A percentile compares a stretch with the other conserved stretches of the same genome.
These are phyloP conservation scores for Cygnus atratus DNA, from an alignment of 2,113 vertebrate genomes.

Conservation along the genomic window DNA sequence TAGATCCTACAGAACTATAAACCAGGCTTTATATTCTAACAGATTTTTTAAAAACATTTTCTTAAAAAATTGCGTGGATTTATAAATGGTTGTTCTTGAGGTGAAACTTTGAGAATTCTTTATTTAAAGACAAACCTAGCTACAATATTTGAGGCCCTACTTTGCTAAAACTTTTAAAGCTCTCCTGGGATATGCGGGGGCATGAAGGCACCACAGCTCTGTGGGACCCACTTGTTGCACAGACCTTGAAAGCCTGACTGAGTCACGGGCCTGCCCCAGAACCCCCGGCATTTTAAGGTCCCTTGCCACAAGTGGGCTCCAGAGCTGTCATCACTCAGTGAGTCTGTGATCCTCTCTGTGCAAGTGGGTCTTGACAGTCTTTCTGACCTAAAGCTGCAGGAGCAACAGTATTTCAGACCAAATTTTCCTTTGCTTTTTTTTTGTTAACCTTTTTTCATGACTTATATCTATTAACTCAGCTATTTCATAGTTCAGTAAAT, in stretches of 20 bases:
- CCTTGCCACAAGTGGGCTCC: neutral
- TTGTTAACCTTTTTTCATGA: neutral
- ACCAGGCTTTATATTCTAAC: neutral
- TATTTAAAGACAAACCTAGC: neutral
- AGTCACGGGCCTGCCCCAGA: neutral
- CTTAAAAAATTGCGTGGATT: neutral
- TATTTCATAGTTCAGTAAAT: constrained; percentile 28
- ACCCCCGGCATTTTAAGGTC: accelerated
- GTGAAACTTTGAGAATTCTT: neutral
- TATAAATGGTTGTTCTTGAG: neutral
- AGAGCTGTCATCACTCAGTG: neutral
- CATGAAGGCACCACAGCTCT: no score
- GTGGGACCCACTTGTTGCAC: accelerated
- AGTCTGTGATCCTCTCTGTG: neutral
- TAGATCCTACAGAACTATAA: neutral
- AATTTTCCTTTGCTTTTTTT: neutral
- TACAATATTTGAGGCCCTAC: accelerated
- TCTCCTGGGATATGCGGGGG: neutral
- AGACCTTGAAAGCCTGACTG: accelerated
- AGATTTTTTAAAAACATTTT: neutral
- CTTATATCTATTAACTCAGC: neutral
- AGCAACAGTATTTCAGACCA: neutral
- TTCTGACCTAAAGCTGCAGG: neutral
- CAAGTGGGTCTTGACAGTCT: neutral
- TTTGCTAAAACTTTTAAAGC: neutral